Conservation (phyloP, 2,113 vertebrate genomes). For the Corynorhinus townsendii region DNA sequence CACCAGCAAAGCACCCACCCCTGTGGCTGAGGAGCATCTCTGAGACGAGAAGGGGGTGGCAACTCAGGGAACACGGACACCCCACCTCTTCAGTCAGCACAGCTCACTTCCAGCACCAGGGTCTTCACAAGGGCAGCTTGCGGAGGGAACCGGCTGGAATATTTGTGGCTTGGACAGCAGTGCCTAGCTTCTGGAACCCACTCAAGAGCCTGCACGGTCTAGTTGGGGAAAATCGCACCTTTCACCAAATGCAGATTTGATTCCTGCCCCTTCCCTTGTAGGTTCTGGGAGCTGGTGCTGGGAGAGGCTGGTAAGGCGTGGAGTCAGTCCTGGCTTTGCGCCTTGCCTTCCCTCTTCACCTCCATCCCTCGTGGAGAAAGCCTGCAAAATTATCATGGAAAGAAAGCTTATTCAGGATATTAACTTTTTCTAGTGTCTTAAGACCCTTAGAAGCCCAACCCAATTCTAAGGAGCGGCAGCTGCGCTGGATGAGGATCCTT, state of each 20-base stretch:
- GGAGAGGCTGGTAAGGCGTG: not conserved
- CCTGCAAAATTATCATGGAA: conserved; percentile 3
- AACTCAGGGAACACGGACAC: not conserved
- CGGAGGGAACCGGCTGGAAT: not conserved
- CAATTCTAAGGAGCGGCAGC: not conserved
- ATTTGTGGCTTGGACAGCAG: not conserved
- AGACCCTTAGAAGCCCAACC: not conserved
- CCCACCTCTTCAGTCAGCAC: not conserved
- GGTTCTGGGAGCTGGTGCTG: not conserved
- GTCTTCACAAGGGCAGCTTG: not conserved
- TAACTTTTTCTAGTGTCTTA: conserved; percentile 42
- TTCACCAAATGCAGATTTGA: not conserved
- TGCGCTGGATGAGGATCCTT: not conserved
- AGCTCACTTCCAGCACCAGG: not conserved
- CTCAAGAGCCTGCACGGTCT: not conserved
- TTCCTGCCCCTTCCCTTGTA: accelerated
- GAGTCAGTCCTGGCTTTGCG: not conserved
- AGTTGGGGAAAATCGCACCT: not conserved
- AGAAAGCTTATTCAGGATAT: conserved; percentile 51
- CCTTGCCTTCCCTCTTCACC: not conserved
- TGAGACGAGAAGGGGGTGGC: not conserved
- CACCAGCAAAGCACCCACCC: not conserved
- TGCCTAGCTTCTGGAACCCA: not conserved
- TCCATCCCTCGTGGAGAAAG: not conserved
- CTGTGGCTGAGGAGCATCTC: not conserved